These are phyloP conservation scores for Peromyscus leucopus DNA, from an alignment of 2,113 vertebrate genomes.

Conservation along the genomic window DNA sequence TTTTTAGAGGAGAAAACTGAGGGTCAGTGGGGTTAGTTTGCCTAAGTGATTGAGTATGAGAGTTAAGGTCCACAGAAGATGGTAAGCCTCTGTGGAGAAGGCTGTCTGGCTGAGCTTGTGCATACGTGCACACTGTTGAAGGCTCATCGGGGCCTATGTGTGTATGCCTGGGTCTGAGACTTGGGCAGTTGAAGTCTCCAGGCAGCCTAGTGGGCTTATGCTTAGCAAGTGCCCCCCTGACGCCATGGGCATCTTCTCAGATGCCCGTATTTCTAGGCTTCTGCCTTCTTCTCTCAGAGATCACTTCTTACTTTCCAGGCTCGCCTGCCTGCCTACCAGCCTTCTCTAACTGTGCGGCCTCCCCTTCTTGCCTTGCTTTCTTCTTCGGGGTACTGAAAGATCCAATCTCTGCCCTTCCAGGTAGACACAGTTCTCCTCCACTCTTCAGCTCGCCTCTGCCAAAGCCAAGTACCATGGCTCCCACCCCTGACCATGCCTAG, in stretches of 20 bases:
- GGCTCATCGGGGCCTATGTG: neutral
- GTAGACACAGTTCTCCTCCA: neutral
- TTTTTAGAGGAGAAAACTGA: neutral
- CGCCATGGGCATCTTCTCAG: neutral
- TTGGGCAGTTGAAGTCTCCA: neutral
- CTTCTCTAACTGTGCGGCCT: neutral
- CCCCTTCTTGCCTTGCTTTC: neutral
- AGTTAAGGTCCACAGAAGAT: neutral
- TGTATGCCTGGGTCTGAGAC: neutral
- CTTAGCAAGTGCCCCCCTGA: neutral
- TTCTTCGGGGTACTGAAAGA: neutral
- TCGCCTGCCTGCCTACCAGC: neutral
- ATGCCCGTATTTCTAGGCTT: too few species aligned
- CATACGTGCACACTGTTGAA: neutral
- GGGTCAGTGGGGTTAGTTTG: neutral
- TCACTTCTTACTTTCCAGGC: too few species aligned
- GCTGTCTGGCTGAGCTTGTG: neutral
- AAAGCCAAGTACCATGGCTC: neutral
- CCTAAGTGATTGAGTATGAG: neutral
- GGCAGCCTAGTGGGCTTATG: neutral
- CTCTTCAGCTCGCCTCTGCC: neutral
- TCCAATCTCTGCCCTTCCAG: neutral
- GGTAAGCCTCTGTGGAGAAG: neutral
- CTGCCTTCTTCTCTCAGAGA: neutral
- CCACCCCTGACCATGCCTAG: neutral